These are phyloP conservation scores for Eupithecia abbreviata DNA, from an alignment of 2,888 invertebrate species.

Conservation along the genomic window DNA sequence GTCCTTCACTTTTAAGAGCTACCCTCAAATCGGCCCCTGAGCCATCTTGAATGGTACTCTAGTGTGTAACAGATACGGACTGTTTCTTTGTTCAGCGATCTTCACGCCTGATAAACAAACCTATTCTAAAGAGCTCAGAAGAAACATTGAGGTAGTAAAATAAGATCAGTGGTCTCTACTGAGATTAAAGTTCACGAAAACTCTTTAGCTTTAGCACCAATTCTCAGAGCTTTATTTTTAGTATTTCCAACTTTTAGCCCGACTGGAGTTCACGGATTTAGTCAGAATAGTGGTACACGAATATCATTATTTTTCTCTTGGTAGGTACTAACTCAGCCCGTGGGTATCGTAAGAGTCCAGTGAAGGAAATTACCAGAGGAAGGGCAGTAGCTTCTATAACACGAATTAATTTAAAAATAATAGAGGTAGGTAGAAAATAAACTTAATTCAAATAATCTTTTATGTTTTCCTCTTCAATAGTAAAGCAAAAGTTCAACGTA, in stretches of 20 bases:
- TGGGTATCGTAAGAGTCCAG: background rate
- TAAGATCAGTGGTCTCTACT: slow-evolving; percentile 2
- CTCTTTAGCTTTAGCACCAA: slow-evolving; percentile 1
- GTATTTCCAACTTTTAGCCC: background rate
- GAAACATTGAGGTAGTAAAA: slow-evolving; percentile 14
- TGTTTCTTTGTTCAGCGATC: slow-evolving; percentile 60
- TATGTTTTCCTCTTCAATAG: slow-evolving; percentile 48
- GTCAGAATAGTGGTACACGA: background rate
- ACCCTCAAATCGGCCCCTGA: slow-evolving; percentile 45
- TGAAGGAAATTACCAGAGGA: background rate
- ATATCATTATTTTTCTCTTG: background rate
- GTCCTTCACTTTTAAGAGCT: slow-evolving; percentile 23
- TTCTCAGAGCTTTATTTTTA: background rate
- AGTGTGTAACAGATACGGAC: slow-evolving; percentile 55
- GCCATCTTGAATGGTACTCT: slow-evolving; percentile 56
- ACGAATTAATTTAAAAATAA: too few relatives aligned
- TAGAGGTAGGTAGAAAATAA: background rate
- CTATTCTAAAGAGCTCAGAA: slow-evolving; percentile 29
- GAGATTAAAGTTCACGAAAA: slow-evolving; percentile 8
- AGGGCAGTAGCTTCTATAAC: background rate
- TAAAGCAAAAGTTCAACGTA: slow-evolving; percentile 28
- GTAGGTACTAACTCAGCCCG: background rate
- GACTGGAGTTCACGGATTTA: background rate
- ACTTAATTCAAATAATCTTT: slow-evolving; percentile 47
- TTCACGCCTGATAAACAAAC: slow-evolving; percentile 49